phyloP scores from a whole-genome alignment of 1,140 invertebrate species.

The Pseudomyrmex concolor region DNA sequence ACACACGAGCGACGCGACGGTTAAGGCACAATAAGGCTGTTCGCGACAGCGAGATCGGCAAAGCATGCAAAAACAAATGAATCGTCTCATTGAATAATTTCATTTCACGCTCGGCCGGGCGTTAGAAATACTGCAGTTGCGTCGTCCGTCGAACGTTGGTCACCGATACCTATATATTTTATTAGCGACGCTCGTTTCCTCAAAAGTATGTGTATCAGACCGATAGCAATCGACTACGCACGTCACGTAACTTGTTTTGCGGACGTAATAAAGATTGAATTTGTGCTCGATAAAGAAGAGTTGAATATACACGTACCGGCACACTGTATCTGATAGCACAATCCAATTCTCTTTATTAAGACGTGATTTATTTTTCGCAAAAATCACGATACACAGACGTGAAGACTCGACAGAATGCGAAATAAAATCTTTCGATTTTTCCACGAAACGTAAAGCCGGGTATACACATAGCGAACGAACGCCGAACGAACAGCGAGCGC shows the following conservation, averaged over 20 bases:
- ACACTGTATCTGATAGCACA: conserved; percentile 9
- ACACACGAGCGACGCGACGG: conserved; percentile 12
- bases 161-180: conserved; percentile 5
- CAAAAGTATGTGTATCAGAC: conserved; percentile 2
- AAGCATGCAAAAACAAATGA: conserved; percentile 21
- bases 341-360: not conserved
- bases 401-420: not conserved
- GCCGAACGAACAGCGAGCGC: too few relatives aligned
- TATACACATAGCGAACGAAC: too few relatives aligned
- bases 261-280: conserved; percentile 19
- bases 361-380: too few relatives aligned
- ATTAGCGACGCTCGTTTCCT: conserved; percentile 30
- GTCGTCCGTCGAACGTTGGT: not conserved
- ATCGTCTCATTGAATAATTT: conserved; percentile 40
- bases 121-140: conserved; percentile 20
- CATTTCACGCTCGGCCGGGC: conserved; percentile 28
- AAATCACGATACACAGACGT: conserved; percentile 22
- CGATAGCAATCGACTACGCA: not conserved
- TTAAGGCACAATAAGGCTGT: not conserved
- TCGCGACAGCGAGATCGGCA: conserved; percentile 17
- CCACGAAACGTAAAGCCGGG: not conserved
- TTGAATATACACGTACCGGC: not conserved
- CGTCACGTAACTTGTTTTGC: conserved; percentile 14
- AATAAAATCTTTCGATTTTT: conserved; percentile 9
- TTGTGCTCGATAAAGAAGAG: not conserved